These are phyloP conservation scores for Eleutherodactylus coqui DNA, from an alignment of 2,797 vertebrate species.

Conservation along the genomic window DNA sequence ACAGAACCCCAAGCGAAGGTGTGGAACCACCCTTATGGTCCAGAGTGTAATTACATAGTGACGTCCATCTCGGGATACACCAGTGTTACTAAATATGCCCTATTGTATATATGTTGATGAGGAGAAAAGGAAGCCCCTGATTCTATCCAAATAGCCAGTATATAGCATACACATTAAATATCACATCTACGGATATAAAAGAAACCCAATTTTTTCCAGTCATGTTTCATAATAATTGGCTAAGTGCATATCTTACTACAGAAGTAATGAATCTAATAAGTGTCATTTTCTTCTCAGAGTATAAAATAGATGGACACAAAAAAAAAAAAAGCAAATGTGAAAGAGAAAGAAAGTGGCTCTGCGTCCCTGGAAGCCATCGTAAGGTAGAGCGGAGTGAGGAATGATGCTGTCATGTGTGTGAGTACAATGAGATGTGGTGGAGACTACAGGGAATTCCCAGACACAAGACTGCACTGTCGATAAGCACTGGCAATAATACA, in stretches of 20 bases:
- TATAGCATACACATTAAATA: not conserved
- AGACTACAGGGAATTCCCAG: conserved; percentile 36
- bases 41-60: too few species aligned
- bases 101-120: too few species aligned
- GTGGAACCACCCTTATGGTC: not conserved
- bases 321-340: not conserved
- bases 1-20: too few species aligned
- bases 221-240: not conserved
- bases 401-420: conserved; percentile 53
- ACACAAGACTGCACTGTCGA: conserved; percentile 50
- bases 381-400: conserved; percentile 25
- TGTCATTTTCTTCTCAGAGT: not conserved
- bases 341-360: not conserved
- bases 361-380: not conserved
- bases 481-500: conserved; percentile 48
- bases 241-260: not conserved
- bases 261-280: not conserved
- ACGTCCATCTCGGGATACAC: too few species aligned
- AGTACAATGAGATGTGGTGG: conserved; percentile 11
- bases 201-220: not conserved
- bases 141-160: not conserved
- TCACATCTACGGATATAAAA: not conserved
- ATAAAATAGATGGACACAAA: not conserved
- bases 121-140: too few species aligned
- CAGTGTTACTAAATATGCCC: too few species aligned